Conservation (phyloP, 2,888 invertebrate genomes). For the Resseliella maxima region DNA sequence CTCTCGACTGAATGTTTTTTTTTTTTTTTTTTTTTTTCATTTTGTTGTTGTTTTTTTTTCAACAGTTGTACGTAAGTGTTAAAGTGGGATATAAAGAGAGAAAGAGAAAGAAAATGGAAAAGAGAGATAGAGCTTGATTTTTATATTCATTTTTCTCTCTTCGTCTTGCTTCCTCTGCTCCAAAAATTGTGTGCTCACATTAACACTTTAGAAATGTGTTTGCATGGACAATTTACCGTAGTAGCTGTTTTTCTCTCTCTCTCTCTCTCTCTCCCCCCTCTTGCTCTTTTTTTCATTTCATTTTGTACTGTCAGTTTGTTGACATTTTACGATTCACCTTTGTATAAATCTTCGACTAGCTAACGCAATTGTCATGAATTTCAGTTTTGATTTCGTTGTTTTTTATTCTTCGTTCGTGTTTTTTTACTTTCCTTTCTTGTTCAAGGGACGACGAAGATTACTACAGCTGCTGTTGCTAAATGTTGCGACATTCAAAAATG, state of each 20-base stretch:
- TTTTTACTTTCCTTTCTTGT: not conserved
- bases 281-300: not conserved
- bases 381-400: slow-evolving; percentile 1
- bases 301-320: not conserved
- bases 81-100: too few species aligned
- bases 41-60: not conserved
- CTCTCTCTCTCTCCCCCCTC: too few species aligned
- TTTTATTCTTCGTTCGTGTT: too few species aligned
- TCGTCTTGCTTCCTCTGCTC: not conserved
- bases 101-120: too few species aligned
- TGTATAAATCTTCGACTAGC: slow-evolving; percentile 32
- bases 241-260: not conserved
- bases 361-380: slow-evolving; percentile 42
- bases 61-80: not conserved
- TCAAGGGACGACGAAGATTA: too few species aligned
- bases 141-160: not conserved
- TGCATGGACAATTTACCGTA: slow-evolving; percentile 37
- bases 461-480: not conserved
- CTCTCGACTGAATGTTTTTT: not conserved
- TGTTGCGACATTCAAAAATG: not conserved
- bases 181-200: slow-evolving; percentile 26
- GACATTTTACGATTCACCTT: slow-evolving; percentile 46
- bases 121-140: too few species aligned
- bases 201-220: slow-evolving; percentile 28
- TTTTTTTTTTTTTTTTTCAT: too few species aligned